Percentiles rank a stretch among this genome's conserved stretches.
These are phyloP conservation scores for Thripadectes ignobilis DNA, from an alignment of 2,797 vertebrate species.

Conservation along the genomic window DNA sequence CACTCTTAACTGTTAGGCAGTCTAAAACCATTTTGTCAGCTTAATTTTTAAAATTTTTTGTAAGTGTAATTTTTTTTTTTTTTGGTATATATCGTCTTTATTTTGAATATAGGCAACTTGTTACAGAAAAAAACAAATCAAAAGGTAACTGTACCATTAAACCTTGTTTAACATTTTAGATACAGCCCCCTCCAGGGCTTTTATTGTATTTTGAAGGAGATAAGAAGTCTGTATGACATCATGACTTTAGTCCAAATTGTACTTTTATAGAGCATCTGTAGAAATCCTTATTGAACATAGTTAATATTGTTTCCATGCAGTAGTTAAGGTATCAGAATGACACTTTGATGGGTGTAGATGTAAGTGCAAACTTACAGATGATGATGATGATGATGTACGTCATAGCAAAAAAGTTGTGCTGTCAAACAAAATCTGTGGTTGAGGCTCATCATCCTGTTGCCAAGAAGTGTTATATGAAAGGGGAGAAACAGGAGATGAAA, in stretches of 20 bases:
- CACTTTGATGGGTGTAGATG: background rate
- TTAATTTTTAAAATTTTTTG: background rate
- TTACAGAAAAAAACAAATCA: background rate
- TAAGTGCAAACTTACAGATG: background rate
- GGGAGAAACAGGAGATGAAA: background rate
- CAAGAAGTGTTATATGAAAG: background rate
- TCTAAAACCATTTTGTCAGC: background rate
- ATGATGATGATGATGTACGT: background rate
- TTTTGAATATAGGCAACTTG: background rate
- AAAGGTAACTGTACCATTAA: background rate
- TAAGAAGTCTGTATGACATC: background rate
- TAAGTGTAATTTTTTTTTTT: background rate
- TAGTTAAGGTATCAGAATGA: background rate
- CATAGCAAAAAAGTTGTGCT: background rate
- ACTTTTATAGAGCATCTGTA: background rate
- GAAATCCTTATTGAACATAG: background rate
- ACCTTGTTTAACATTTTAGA: background rate
- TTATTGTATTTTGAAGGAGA: background rate
- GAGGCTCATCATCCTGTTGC: background rate
- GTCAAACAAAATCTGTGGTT: background rate
- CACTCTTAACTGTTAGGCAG: background rate
- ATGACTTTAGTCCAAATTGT: background rate
- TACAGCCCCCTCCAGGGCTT: fast-evolving
- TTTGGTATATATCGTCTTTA: background rate
- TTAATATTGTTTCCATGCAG: background rate